A percentile compares a stretch with the other conserved stretches of the same genome.
These are phyloP conservation scores for Augochlora pura DNA, from an alignment of 1,140 invertebrate species.

Conservation along the genomic window DNA sequence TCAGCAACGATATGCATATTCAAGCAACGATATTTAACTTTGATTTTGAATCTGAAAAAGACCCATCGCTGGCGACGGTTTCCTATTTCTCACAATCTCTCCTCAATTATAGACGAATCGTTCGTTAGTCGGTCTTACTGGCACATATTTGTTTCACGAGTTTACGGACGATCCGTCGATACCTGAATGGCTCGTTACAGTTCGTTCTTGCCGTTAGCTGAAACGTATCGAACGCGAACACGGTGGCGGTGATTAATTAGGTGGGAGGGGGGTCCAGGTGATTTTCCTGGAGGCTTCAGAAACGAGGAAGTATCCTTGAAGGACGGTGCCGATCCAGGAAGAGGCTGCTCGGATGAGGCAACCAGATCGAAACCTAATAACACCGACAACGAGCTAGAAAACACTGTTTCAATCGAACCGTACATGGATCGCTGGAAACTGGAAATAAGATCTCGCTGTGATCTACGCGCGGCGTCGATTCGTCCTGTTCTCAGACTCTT, in stretches of 20 bases:
- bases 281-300: neutral
- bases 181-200: constrained; percentile 21
- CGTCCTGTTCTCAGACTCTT: neutral
- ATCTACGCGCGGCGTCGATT: neutral
- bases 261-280: neutral
- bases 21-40: too few relatives aligned
- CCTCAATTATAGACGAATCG: neutral
- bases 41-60: too few relatives aligned
- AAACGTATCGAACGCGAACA: constrained; percentile 4
- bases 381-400: neutral
- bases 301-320: constrained; percentile 14
- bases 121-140: neutral
- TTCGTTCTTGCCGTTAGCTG: constrained; percentile 8
- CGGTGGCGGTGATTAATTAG: constrained; percentile 17
- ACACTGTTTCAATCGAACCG: neutral
- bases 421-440: neutral
- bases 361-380: constrained; percentile 26
- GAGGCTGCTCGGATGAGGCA: neutral
- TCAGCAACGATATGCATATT: too few relatives aligned
- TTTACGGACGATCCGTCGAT: neutral
- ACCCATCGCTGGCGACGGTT: neutral
- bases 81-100: constrained; percentile 1
- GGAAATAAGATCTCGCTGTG: constrained; percentile 1
- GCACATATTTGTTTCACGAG: constrained; percentile 12
- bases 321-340: constrained; percentile 11